Conservation (phyloP, 2,888 invertebrate genomes). For the Thecophora atra region DNA sequence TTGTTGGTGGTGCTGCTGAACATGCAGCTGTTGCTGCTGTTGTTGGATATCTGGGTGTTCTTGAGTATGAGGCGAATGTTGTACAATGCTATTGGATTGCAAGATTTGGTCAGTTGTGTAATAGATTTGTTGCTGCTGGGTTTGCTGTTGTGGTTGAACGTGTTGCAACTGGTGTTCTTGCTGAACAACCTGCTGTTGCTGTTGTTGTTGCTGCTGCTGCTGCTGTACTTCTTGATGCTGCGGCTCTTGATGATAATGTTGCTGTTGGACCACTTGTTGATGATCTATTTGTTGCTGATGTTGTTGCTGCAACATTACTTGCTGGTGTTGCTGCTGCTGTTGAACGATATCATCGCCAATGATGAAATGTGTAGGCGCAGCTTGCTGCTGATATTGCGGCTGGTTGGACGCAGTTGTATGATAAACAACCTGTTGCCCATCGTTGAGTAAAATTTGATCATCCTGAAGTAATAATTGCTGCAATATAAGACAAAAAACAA, state of each 20-base stretch:
- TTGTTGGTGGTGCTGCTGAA: constrained; percentile 47
- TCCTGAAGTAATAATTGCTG: constrained; percentile 58
- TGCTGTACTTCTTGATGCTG: constrained; percentile 48
- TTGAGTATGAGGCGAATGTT: constrained; percentile 52
- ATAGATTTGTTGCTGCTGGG: constrained; percentile 55
- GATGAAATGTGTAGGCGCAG: constrained; percentile 45
- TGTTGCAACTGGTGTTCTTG: constrained; percentile 47
- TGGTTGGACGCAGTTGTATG: constrained; percentile 57
- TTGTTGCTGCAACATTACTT: constrained; percentile 43
- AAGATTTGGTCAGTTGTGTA: constrained; percentile 60
- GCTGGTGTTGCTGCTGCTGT: constrained; percentile 47
- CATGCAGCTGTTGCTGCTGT: constrained; percentile 30
- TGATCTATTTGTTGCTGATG: constrained; percentile 48
- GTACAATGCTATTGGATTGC: constrained; percentile 57
- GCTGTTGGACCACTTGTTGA: constrained; percentile 46
- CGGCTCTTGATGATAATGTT: constrained; percentile 55
- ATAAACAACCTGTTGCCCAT: constrained; percentile 66
- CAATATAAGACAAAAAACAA: not conserved
- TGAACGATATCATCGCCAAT: constrained; percentile 51
- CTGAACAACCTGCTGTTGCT: constrained; percentile 51
- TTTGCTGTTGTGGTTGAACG: constrained; percentile 48
- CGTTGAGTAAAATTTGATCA: constrained; percentile 66
- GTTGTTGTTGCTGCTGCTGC: constrained; percentile 53
- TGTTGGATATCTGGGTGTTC: constrained; percentile 45
- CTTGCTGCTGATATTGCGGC: constrained; percentile 51